These are phyloP conservation scores for Halcyon leucocephala DNA, from an alignment of 2,797 vertebrate species.

Conservation along the genomic window DNA sequence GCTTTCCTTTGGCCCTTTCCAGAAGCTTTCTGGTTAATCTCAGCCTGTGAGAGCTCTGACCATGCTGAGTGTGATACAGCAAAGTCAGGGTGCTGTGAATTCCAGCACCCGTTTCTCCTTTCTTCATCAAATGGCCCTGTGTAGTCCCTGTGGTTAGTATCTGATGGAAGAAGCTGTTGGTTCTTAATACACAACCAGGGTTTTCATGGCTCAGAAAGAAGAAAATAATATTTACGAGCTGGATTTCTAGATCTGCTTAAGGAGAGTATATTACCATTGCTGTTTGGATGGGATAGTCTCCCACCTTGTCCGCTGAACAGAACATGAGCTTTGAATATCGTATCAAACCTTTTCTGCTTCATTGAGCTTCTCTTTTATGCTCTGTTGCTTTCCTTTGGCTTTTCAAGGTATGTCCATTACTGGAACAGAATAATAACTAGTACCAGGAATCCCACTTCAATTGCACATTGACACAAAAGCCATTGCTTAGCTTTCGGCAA, in stretches of 20 bases:
- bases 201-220: background rate
- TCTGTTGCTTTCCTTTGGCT: slow-evolving; percentile 34
- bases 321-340: slow-evolving; percentile 7
- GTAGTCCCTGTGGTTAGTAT: background rate
- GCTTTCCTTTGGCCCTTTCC: background rate
- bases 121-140: background rate
- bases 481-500: background rate
- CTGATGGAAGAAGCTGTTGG: background rate
- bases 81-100: background rate
- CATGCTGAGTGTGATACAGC: background rate
- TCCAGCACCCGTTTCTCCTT: background rate
- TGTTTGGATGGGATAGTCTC: background rate
- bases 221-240: background rate
- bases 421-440: slow-evolving; percentile 22
- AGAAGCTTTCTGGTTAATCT: background rate
- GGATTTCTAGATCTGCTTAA: background rate
- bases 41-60: background rate
- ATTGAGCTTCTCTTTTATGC: slow-evolving; percentile 33
- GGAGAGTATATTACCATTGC: background rate
- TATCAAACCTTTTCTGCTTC: slow-evolving; percentile 39
- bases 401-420: slow-evolving; percentile 2
- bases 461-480: background rate
- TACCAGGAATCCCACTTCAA: background rate
- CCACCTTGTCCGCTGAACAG: background rate
- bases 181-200: background rate